Conservation (phyloP, 2,113 vertebrate species). For the Microcebus jonahi region DNA sequence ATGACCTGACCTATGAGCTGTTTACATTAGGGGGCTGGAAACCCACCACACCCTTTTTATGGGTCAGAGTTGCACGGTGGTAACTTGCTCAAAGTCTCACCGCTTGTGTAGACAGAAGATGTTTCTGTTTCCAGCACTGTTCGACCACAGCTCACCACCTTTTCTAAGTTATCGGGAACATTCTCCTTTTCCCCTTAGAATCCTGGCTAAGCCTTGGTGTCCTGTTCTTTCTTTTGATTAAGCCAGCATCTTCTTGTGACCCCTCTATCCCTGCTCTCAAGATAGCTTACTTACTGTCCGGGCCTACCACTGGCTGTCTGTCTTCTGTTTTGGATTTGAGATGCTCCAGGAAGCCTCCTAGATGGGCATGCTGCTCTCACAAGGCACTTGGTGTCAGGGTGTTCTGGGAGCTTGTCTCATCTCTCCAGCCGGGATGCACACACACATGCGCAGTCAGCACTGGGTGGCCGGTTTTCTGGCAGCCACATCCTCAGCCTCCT, state of each 20-base stretch:
- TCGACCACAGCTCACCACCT: neutral
- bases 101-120: neutral
- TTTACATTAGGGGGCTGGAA: neutral
- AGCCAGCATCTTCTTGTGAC: neutral
- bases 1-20: rapidly evolving
- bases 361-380: neutral
- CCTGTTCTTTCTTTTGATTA: neutral
- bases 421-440: neutral
- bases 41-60: neutral
- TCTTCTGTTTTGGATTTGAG: neutral
- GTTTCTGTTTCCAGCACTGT: neutral
- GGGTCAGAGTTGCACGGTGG: neutral
- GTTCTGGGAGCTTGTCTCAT: neutral
- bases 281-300: neutral
- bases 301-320: neutral
- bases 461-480: neutral
- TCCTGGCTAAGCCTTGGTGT: neutral
- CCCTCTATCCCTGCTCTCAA: neutral
- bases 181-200: neutral
- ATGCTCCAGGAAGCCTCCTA: neutral
- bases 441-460: neutral
- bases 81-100: neutral
- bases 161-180: neutral
- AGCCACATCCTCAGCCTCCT: neutral
- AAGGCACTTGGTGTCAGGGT: neutral